These are phyloP conservation scores for Diorhabda sublineata DNA, from an alignment of 1,140 invertebrate species.

Conservation along the genomic window DNA sequence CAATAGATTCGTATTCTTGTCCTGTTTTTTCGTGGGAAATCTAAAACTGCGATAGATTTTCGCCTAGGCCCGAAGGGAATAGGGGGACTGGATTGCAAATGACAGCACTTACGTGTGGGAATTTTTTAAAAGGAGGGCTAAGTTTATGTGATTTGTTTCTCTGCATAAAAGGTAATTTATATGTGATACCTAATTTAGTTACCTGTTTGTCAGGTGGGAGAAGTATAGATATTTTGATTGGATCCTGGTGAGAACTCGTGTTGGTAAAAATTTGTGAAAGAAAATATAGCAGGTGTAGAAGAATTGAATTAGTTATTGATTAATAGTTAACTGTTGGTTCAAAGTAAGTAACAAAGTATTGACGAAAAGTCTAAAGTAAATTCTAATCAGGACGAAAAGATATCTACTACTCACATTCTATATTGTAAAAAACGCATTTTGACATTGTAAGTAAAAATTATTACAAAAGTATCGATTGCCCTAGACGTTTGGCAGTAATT, in stretches of 20 bases:
- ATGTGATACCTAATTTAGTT: not conserved
- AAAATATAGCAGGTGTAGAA: too few relatives aligned
- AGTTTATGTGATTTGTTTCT: not conserved
- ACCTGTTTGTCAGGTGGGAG: not conserved
- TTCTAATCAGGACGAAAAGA: too few relatives aligned
- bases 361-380: too few relatives aligned
- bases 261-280: not conserved
- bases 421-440: too few relatives aligned
- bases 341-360: too few relatives aligned
- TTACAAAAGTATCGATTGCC: too few relatives aligned
- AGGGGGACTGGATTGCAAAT: constrained; percentile 8
- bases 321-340: too few relatives aligned
- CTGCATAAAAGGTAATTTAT: not conserved
- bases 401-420: too few relatives aligned
- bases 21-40: constrained; percentile 11
- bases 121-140: not conserved
- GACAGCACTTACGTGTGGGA: constrained; percentile 2
- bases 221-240: not conserved
- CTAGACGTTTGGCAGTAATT: too few relatives aligned
- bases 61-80: constrained; percentile 1
- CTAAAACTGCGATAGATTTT: constrained; percentile 7
- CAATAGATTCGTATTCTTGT: constrained; percentile 9
- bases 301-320: too few relatives aligned
- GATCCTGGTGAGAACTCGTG: not conserved
- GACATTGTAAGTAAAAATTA: too few relatives aligned